phyloP scores from a whole-genome alignment of 2,797 vertebrate species.

The Lepilemur septentrionalis region DNA sequence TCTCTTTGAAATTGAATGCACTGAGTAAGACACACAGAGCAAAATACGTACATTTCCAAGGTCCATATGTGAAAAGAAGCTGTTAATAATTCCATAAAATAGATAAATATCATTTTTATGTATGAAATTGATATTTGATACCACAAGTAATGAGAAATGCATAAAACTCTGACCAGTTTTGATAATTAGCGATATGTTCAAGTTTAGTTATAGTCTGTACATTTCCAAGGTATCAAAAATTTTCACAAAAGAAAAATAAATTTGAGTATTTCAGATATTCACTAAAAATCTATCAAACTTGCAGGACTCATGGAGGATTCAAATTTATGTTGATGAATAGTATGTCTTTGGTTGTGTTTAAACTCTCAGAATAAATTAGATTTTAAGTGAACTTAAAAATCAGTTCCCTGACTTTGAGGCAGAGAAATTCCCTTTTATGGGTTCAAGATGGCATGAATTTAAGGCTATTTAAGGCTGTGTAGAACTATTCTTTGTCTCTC shows the following conservation, averaged over 20 bases:
- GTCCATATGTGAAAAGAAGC: neutral
- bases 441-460: neutral
- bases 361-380: neutral
- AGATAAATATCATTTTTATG: neutral
- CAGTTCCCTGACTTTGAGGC: neutral
- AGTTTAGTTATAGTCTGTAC: neutral
- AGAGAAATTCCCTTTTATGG: neutral
- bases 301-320: neutral
- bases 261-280: neutral
- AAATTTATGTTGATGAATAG: neutral
- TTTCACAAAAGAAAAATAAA: neutral
- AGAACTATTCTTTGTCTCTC: neutral
- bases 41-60: neutral
- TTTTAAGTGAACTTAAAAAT: neutral
- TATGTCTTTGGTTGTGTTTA: neutral
- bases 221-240: neutral
- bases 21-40: neutral
- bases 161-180: neutral
- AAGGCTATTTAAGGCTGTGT: neutral
- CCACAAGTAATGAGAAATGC: neutral
- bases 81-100: neutral
- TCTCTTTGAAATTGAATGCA: neutral
- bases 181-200: neutral
- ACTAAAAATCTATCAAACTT: neutral
- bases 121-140: neutral